A percentile compares a stretch with the other conserved stretches of the same genome.
Conservation (phyloP, 2,113 vertebrate species). For the Hippopotamus amphibius region DNA sequence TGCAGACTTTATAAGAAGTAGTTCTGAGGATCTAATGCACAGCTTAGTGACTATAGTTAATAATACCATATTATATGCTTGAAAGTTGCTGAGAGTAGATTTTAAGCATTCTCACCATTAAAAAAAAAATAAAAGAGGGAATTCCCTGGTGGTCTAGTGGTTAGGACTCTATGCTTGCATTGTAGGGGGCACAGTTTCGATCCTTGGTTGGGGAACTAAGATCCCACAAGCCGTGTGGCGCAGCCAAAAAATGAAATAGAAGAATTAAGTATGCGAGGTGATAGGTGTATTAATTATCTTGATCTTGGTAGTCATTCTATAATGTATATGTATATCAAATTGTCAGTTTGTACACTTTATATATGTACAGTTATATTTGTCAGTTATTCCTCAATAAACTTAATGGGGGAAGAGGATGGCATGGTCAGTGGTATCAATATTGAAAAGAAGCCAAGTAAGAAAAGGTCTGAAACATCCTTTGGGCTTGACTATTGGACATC, state of each 20-base stretch:
- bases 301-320: neutral
- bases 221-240: neutral
- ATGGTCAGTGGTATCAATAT: neutral
- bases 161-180: neutral
- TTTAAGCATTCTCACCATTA: neutral
- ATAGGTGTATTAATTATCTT: neutral
- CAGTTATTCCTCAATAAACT: neutral
- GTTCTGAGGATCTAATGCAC: neutral
- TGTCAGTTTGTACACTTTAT: neutral
- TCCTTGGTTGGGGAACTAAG: neutral
- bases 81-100: neutral
- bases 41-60: neutral
- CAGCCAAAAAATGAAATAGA: neutral
- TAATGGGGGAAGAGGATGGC: neutral
- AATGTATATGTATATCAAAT: neutral
- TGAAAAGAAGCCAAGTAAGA: neutral
- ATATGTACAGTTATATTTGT: neutral
- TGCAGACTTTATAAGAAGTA: neutral
- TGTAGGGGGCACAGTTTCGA: neutral
- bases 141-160: neutral
- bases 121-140: neutral
- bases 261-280: neutral
- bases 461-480: neutral
- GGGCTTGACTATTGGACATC: neutral
- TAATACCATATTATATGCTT: neutral